These are phyloP conservation scores for Meloidogyne floridensis DNA, from an alignment of 1,140 invertebrate genomes.

Conservation along the genomic window DNA sequence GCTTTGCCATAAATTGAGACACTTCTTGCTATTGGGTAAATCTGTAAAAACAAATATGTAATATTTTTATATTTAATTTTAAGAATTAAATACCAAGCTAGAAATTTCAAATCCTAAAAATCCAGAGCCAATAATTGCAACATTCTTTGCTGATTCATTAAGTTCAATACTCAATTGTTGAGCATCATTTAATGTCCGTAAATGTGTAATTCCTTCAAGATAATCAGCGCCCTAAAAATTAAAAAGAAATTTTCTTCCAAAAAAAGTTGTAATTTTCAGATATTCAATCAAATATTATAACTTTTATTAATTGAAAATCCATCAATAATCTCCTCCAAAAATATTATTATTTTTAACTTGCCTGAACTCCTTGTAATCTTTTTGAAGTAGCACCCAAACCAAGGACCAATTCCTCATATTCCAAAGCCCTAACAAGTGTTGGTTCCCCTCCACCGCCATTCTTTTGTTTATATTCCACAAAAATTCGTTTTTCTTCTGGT, in stretches of 20 bases:
- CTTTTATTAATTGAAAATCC: too few relatives aligned
- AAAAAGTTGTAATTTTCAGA: neutral
- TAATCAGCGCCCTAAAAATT: neutral
- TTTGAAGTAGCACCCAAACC: neutral
- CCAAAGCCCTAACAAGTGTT: neutral
- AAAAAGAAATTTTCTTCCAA: neutral
- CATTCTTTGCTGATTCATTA: neutral
- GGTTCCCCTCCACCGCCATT: neutral
- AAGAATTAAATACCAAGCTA: slow-evolving; percentile 5
- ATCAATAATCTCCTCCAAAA: too few relatives aligned
- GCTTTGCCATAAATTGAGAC: slow-evolving; percentile 26
- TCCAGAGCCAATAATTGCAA: slow-evolving; percentile 24
- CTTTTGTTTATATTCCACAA: slow-evolving; percentile 9
- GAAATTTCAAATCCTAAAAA: slow-evolving; percentile 25
- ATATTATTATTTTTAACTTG: neutral
- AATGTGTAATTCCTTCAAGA: slow-evolving; percentile 17
- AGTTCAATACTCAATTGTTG: slow-evolving; percentile 10
- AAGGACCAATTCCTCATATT: slow-evolving; percentile 23
- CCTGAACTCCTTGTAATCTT: neutral
- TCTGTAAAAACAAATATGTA: neutral
- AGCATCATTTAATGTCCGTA: slow-evolving; percentile 21
- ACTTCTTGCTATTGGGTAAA: slow-evolving; percentile 7
- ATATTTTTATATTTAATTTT: neutral
- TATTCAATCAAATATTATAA: too few relatives aligned
- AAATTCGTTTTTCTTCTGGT: slow-evolving; percentile 15